Evolutionary conservation across 2,888 invertebrate genomes (phyloP).

Genomic region (Chymomyza fuscimana): DNA sequence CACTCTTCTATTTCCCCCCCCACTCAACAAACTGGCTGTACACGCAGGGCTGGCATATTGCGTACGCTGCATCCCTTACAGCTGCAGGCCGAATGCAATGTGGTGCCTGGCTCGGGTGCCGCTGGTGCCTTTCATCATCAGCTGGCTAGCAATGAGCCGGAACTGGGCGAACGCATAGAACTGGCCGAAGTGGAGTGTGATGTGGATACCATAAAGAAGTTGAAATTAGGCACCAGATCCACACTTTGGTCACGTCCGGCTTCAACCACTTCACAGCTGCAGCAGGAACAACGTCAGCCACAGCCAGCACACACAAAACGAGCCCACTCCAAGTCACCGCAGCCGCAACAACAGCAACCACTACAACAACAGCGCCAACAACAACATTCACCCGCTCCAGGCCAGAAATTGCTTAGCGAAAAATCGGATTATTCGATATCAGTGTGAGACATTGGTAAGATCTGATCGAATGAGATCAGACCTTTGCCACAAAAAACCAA

Average conservation of each 20-base stretch:
- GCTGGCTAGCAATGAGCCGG: conserved; percentile 56
- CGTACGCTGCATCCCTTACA: conserved; percentile 85
- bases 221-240: conserved; percentile 85
- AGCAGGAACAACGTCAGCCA: conserved; percentile 76
- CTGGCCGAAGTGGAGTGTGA: conserved; percentile 87
- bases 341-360: conserved; percentile 72
- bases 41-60: conserved; percentile 79
- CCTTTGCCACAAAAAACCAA: conserved; percentile 16
- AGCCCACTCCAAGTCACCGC: conserved; percentile 66
- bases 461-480: conserved; percentile 65
- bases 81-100: conserved; percentile 79
- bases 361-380: conserved; percentile 70
- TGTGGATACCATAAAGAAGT: conserved; percentile 87
- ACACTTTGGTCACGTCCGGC: conserved; percentile 86
- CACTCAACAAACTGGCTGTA: conserved; percentile 21
- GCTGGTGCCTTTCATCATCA: conserved; percentile 72
- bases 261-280: conserved; percentile 76
- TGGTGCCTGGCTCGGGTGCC: conserved; percentile 64
- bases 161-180: conserved; percentile 81
- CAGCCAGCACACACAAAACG: conserved; percentile 52
- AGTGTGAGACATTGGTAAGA: conserved; percentile 81
- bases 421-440: conserved; percentile 88
- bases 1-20: conserved; percentile 46
- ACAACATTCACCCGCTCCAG: conserved; percentile 78
- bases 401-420: conserved; percentile 81